Conservation (phyloP, 2,888 invertebrate genomes). For the Tuberolachnus salignus region DNA sequence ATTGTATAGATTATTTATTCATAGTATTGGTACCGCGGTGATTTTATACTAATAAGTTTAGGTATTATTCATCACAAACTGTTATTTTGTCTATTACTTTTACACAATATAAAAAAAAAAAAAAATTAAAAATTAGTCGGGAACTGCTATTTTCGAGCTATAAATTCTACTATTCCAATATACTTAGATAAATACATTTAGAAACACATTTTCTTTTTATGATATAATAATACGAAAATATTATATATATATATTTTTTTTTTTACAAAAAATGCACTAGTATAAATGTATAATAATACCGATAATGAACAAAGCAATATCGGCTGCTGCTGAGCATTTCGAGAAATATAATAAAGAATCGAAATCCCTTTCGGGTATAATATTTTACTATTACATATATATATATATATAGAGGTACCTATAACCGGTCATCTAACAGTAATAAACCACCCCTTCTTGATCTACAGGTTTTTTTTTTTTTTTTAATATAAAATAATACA, state of each 20-base stretch:
- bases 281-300: neutral
- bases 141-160: no score
- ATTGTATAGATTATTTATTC: no score
- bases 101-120: no score
- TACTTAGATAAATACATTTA: no score
- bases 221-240: no score
- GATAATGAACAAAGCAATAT: neutral
- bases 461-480: constrained; percentile 39
- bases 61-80: no score
- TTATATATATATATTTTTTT: neutral
- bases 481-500: constrained; percentile 55
- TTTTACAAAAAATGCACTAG: constrained; percentile 1
- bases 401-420: neutral
- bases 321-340: neutral
- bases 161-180: no score
- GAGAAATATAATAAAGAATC: constrained; percentile 39
- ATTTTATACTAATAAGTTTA: no score
- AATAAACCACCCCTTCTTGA: constrained; percentile 34
- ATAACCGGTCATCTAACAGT: constrained; percentile 40
- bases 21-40: no score
- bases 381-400: neutral
- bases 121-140: no score
- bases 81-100: no score
- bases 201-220: no score
- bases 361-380: constrained; percentile 37